phyloP scores from a whole-genome alignment of 2,113 vertebrate species.

The Daboia siamensis region DNA sequence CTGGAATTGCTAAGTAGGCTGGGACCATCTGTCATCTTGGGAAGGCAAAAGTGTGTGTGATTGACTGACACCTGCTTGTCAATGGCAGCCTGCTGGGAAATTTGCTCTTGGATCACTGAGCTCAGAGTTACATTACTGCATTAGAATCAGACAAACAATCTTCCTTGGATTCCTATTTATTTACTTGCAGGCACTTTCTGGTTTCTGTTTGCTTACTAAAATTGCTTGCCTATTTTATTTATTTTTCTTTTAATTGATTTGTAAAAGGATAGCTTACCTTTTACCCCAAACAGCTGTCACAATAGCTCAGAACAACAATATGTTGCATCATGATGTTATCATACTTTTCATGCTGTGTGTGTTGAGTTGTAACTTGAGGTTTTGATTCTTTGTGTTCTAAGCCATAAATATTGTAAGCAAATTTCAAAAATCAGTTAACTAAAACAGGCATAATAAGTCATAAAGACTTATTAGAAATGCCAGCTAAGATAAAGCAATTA shows the following conservation, averaged over 20 bases:
- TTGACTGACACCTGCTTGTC: constrained; percentile 87
- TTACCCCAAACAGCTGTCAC: background rate
- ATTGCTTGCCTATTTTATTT: background rate
- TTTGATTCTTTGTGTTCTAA: background rate
- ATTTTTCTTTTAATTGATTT: background rate
- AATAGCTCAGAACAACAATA: background rate
- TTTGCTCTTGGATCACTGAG: constrained; percentile 73
- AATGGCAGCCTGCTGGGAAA: constrained; percentile 76
- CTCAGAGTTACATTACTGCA: constrained; percentile 74
- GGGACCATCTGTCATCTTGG: constrained; percentile 76
- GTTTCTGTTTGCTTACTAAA: background rate
- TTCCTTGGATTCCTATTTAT: constrained; percentile 32
- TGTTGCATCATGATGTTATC: background rate
- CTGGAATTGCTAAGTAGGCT: constrained; percentile 74
- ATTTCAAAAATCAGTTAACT: background rate
- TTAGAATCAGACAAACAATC: constrained; percentile 75
- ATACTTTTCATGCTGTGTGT: background rate
- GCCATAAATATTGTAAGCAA: background rate
- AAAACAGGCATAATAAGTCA: background rate
- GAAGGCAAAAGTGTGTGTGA: constrained; percentile 67
- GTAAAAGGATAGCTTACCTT: background rate
- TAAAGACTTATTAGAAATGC: background rate
- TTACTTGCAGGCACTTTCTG: background rate
- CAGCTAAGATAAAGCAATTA: background rate
- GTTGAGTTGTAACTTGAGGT: background rate